Evolutionary conservation across 30 jellyfish, hydroid and myxozoan species (phyloP).

Genomic region (Catostylus mosaicus): DNA sequence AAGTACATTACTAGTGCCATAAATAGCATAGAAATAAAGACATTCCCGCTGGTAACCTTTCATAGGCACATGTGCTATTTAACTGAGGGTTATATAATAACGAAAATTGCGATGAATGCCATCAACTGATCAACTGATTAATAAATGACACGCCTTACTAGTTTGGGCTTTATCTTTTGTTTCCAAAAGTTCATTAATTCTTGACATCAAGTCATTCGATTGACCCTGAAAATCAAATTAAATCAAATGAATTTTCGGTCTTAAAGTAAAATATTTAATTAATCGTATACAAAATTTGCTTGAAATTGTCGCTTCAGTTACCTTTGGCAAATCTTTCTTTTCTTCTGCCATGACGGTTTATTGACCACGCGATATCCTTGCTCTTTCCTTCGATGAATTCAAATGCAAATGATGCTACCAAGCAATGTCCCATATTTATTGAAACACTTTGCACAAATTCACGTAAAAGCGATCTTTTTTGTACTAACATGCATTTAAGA

Average conservation of each 20-base stretch:
- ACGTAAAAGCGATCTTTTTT: background rate
- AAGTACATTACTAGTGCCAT: no score
- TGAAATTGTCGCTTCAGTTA: background rate
- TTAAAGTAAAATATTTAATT: no score
- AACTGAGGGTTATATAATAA: no score
- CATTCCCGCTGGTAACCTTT: no score
- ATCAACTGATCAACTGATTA: no score
- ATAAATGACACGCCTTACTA: no score
- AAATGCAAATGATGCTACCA: background rate
- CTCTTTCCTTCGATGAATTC: background rate
- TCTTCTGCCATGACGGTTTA: background rate
- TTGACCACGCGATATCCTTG: background rate
- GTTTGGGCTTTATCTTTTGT: slow-evolving; percentile 23
- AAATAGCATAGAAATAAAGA: no score
- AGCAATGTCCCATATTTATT: background rate
- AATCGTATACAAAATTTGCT: no score
- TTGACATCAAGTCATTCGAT: slow-evolving; percentile 44
- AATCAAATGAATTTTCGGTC: background rate
- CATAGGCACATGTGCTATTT: no score
- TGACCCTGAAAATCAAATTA: slow-evolving; percentile 20
- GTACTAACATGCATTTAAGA: background rate
- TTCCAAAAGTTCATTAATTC: slow-evolving; percentile 58
- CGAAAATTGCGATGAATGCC: no score
- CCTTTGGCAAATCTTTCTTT: background rate
- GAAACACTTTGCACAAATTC: background rate